Evolutionary conservation across 2,888 invertebrate species (phyloP).

Genomic region (Sphecodes monilicornis): DNA sequence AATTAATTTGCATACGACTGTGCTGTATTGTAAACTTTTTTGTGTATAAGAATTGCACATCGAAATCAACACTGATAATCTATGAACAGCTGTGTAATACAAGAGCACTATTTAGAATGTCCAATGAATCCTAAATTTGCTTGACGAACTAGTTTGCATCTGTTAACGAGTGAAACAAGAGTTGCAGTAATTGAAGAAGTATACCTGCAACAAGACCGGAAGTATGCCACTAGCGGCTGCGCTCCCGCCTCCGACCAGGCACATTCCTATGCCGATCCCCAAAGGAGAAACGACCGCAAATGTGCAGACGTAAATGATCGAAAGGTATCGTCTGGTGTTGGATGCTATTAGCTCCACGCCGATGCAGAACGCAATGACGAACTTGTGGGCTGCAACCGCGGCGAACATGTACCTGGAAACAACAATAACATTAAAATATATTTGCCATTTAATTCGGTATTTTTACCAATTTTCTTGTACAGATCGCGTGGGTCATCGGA

Average conservation of each 20-base stretch:
- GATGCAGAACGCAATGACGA: slow-evolving; percentile 95
- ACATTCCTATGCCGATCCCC: slow-evolving; percentile 91
- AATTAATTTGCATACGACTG: too few relatives aligned
- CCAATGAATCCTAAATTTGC: neutral
- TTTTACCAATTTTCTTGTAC: too few relatives aligned
- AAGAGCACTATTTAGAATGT: neutral
- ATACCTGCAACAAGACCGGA: slow-evolving; percentile 80
- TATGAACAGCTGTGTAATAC: neutral
- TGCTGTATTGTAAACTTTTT: neutral
- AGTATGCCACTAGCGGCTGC: slow-evolving; percentile 87
- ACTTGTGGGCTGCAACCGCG: slow-evolving; percentile 93
- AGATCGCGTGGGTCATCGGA: too few relatives aligned
- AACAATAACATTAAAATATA: neutral
- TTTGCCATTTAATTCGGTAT: too few relatives aligned
- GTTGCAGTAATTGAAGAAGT: neutral
- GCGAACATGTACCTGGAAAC: slow-evolving; percentile 91
- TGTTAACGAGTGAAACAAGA: neutral
- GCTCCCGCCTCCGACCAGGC: slow-evolving; percentile 87
- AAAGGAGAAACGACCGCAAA: slow-evolving; percentile 93
- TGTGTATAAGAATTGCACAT: neutral
- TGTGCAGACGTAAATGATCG: slow-evolving; percentile 89
- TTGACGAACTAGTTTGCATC: neutral
- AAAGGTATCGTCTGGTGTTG: slow-evolving; percentile 87
- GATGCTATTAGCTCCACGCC: slow-evolving; percentile 93
- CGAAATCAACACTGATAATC: neutral